A percentile compares a stretch with the other conserved stretches of the same genome.
Evolutionary conservation across 1,140 invertebrate genomes (phyloP).

Genomic region (Zaprionus inermis): DNA sequence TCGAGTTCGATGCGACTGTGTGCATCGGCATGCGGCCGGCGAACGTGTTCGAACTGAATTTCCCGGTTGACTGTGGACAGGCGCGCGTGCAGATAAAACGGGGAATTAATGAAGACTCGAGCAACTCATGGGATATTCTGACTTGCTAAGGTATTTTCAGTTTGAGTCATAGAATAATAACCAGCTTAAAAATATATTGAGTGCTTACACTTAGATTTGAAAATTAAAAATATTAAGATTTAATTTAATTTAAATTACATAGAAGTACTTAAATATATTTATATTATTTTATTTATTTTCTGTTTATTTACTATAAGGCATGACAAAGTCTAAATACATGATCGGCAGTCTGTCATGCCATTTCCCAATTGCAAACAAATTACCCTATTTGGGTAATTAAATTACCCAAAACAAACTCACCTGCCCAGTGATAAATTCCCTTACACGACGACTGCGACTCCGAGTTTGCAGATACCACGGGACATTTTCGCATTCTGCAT

Average conservation of each 20-base stretch:
- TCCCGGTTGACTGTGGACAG: slow-evolving; percentile 39
- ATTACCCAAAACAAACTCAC: neutral
- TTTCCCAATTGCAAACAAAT: neutral
- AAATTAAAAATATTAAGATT: no score
- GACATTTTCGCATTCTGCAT: neutral
- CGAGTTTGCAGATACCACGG: neutral
- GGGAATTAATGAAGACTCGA: neutral
- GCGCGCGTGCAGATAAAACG: neutral
- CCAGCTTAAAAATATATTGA: no score
- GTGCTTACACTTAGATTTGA: no score
- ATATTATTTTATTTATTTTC: no score
- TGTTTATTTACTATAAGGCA: neutral
- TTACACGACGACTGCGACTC: neutral
- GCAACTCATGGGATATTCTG: neutral
- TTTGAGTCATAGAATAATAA: no score
- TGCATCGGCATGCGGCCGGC: slow-evolving; percentile 47
- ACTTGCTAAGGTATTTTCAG: no score
- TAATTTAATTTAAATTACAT: no score
- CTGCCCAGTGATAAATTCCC: neutral
- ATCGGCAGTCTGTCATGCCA: neutral
- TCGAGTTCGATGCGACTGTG: slow-evolving; percentile 24
- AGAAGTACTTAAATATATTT: no score
- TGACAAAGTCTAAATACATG: neutral
- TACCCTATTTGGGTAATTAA: neutral
- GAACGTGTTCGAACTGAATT: slow-evolving; percentile 58